Evolutionary conservation across 2,797 vertebrate genomes (phyloP).

Genomic region (Schizopygopsis pylzovi): DNA sequence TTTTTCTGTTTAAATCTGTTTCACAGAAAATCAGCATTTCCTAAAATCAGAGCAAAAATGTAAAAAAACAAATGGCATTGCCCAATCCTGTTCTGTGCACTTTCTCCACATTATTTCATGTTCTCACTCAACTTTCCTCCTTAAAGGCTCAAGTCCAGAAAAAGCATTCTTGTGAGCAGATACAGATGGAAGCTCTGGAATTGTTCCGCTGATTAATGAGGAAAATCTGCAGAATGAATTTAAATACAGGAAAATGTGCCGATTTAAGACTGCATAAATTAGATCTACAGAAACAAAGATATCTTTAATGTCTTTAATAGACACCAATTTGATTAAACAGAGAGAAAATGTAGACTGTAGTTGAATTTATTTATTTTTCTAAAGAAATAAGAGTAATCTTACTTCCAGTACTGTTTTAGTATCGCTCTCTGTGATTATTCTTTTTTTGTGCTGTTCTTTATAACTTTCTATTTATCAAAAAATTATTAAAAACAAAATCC

Average conservation of each 20-base stretch:
- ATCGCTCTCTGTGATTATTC: neutral
- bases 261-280: neutral
- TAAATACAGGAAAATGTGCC: neutral
- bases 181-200: neutral
- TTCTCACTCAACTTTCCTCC: neutral
- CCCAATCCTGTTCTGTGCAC: neutral
- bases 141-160: neutral
- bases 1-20: neutral
- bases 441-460: neutral
- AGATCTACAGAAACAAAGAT: neutral
- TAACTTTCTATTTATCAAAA: neutral
- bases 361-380: neutral
- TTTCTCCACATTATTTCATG: neutral
- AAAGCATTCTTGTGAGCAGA: neutral
- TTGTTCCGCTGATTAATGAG: neutral
- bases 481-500: neutral
- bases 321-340: neutral
- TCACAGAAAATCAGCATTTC: too few species aligned
- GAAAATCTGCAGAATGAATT: neutral
- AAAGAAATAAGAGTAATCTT: too few species aligned
- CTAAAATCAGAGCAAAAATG: neutral
- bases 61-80: neutral
- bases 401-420: neutral
- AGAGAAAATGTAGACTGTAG: neutral
- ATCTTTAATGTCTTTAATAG: neutral